Conservation (phyloP, 2,888 invertebrate genomes). For the Cheilosia soror region DNA sequence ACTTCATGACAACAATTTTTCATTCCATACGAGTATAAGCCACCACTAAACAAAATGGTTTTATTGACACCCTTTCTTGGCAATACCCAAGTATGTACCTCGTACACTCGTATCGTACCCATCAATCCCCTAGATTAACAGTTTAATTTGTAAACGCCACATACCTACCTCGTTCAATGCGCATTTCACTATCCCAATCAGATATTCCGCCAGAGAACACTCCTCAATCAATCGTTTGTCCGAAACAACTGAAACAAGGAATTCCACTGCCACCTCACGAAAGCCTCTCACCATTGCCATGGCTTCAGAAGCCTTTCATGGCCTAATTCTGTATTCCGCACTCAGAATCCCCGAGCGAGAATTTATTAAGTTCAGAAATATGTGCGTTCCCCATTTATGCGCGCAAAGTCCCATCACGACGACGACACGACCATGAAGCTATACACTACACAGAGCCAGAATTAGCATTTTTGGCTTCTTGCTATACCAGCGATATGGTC, state of each 20-base stretch:
- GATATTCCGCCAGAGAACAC: constrained; percentile 60
- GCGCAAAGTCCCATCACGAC: constrained; percentile 53
- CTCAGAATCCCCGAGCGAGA: constrained; percentile 66
- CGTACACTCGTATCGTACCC: constrained; percentile 8
- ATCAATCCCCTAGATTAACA: constrained; percentile 59
- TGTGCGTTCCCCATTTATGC: constrained; percentile 36
- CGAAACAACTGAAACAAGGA: constrained; percentile 60
- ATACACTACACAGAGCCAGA: constrained; percentile 14
- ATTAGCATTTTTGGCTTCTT: constrained; percentile 66
- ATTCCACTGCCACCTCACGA: constrained; percentile 60
- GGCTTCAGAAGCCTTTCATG: constrained; percentile 51
- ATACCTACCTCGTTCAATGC: constrained; percentile 22
- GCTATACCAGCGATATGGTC: constrained; percentile 19
- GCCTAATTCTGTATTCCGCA: constrained; percentile 73
- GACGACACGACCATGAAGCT: constrained; percentile 32
- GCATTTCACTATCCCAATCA: constrained; percentile 32
- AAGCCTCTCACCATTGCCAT: constrained; percentile 38
- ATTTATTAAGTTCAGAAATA: constrained; percentile 69
- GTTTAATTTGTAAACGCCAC: constrained; percentile 73
- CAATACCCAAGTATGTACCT: constrained; percentile 23
- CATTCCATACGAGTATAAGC: not conserved
- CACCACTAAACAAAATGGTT: constrained; percentile 10
- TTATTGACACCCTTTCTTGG: constrained; percentile 28
- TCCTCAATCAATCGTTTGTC: constrained; percentile 73
- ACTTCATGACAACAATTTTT: too few relatives aligned